Evolutionary conservation across 2,888 invertebrate genomes (phyloP), one percentile per base, ranked within the genome.

Genomic region (Cetonia aurata): DNA sequence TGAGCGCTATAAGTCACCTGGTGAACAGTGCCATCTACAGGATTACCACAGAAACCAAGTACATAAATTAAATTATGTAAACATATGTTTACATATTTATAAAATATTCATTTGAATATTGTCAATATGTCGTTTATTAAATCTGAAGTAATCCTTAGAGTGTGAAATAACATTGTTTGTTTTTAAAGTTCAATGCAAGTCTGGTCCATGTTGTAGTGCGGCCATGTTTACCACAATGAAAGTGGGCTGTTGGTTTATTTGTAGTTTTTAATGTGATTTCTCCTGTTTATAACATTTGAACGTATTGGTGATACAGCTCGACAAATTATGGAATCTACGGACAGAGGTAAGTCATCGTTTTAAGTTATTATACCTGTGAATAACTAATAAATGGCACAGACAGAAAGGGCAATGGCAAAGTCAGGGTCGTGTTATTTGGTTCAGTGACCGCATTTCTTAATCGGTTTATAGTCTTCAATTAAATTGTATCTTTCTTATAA

Each of bases 361-460:
- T 79, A 74, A 74, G 74, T 79, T 75, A 77, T 67, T 65, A 75
- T 73, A 74, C 68, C 41, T 31, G 68, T 72, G 73, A 73, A 76
- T 57, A 68, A 72, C 70, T 76, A 56, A 76, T 78, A 78, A 80
- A 78, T 83, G 83, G 83, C 83, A 82, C 80, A 80, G 80, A 81
- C 81, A 77, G 82, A 82, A 84, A 85, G 87, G 86, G 86, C 87
- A 87, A 87, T 87, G 87, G 86, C 87, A 87, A 87, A 87, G 87
- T 88, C 87, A 88, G 87, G 87, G 88, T 87, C 87, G 87, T 82
- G 82, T 81, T 85, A 87, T 85, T 86, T 88, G 85, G 88, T 88
- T 88, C 88, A 88, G 82, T 87, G 88, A 87, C 87, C 87, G 87
- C 86, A 83, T 86, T 88, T 82, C 80, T 73, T 75, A 73, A 77